A percentile compares a stretch with the other conserved stretches of the same genome.
Evolutionary conservation across 2,113 vertebrate species (phyloP).

Genomic region (Leuciscus idus): DNA sequence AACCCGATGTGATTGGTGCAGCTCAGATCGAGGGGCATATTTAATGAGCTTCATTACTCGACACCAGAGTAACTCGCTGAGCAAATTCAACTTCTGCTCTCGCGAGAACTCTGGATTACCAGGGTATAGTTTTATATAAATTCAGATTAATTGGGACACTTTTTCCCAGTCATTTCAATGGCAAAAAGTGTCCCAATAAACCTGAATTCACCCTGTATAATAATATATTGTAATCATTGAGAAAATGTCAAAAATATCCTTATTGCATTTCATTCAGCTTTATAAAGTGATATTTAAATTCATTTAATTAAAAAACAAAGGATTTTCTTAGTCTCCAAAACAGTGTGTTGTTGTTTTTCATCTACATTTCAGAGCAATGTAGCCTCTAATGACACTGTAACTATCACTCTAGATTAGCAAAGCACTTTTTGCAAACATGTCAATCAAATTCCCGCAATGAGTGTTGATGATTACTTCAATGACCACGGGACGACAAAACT

Average conservation of each 20-base stretch:
- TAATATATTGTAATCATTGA: background rate
- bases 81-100: too few relatives aligned
- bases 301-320: background rate
- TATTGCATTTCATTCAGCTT: background rate
- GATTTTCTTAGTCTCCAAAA: background rate
- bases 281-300: background rate
- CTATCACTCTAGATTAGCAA: conserved; percentile 13
- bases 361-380: background rate
- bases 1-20: too few relatives aligned
- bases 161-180: too few relatives aligned
- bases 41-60: too few relatives aligned
- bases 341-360: background rate
- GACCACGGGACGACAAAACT: background rate
- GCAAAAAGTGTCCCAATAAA: too few relatives aligned
- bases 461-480: background rate
- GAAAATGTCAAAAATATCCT: background rate
- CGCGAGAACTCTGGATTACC: too few relatives aligned
- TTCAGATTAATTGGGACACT: too few relatives aligned
- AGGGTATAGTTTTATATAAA: too few relatives aligned
- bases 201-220: too few relatives aligned
- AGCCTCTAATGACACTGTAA: background rate
- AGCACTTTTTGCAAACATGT: background rate
- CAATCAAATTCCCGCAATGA: conserved; percentile 17
- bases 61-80: too few relatives aligned
- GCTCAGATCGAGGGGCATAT: too few relatives aligned